Base-by-base conservation (phyloP, 2,888 invertebrate genomes). In the Pinctada fucata region DNA sequence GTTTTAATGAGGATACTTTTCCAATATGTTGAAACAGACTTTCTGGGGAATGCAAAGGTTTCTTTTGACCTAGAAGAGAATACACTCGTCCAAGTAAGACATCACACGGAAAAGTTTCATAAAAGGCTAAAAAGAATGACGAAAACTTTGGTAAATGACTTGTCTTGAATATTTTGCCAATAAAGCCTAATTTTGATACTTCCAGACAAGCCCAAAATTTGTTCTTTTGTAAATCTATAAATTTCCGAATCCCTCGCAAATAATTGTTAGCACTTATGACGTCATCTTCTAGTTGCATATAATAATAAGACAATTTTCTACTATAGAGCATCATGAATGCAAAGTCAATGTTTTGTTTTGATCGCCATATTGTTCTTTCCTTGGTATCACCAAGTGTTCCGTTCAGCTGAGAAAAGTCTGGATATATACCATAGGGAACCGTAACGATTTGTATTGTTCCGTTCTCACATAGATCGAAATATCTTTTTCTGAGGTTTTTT, bases 331-430 rank as follows among this genome's bases (percentile, higher is more conserved):
- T 90, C 31, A 93, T 82, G 78, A 90, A 92, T 0, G 92, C 91
- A 82, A 91, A 93, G 83, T 93, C 93, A 45, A 92, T 78, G 50
- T 92, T 92, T 85, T 93, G 93, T 81, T 93, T 93, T 1, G 93
- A 88, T 50, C 93, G 81, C 93, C 93, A 93, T 72, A 86, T 81
- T 0, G 92, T 90, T 68, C 92, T 82, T n/a, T 88, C 85, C 31
- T 85, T 79, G 0, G 90, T 83, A 77, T 93, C 93, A 70, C 90
- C 89, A 78, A 88, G 91, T 3, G 82, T 93, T 45, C 88, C 83
- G 72, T 86, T 87, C 2, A 90, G 75, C 10, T 83, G 72, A 3
- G 75, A 58, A n/a, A 89, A 75, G 16, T 84, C 75, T 2, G 90
- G 89, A 81, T 90, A 91, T 52, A 87, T 87, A 31, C 78, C 75